These are phyloP conservation scores for Candoia aspera DNA, from an alignment of 2,113 vertebrate species.

Conservation along the genomic window DNA sequence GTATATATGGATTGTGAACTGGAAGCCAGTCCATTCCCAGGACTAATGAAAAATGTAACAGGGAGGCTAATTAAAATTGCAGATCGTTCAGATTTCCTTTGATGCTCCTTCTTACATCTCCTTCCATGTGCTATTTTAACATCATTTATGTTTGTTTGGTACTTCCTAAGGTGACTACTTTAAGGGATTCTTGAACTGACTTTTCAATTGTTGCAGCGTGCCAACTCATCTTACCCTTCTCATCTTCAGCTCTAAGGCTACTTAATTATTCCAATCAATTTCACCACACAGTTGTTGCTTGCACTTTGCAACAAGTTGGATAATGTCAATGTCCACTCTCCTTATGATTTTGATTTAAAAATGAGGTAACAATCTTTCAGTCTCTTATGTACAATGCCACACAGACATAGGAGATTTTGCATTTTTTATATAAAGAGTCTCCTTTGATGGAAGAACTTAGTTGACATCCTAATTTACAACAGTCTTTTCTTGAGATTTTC, in stretches of 20 bases:
- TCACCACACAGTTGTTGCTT: not conserved
- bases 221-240: not conserved
- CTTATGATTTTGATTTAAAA: not conserved
- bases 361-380: not conserved
- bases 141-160: not conserved
- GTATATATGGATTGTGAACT: not conserved
- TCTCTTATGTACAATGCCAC: too few relatives aligned
- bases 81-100: not conserved
- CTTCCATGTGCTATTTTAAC: not conserved
- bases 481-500: too few relatives aligned
- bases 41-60: not conserved
- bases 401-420: too few relatives aligned
- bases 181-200: not conserved
- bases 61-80: not conserved
- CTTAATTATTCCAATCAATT: not conserved
- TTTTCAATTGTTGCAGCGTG: not conserved
- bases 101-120: not conserved
- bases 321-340: not conserved
- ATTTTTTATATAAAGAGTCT: too few relatives aligned
- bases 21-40: not conserved
- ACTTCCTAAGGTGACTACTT: not conserved
- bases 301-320: not conserved
- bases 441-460: too few relatives aligned
- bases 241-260: not conserved
- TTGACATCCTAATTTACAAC: too few relatives aligned